Percentiles rank a stretch among this genome's conserved stretches.
phyloP scores from a whole-genome alignment of 2,888 invertebrate species.

The Parnassius mnemosyne region DNA sequence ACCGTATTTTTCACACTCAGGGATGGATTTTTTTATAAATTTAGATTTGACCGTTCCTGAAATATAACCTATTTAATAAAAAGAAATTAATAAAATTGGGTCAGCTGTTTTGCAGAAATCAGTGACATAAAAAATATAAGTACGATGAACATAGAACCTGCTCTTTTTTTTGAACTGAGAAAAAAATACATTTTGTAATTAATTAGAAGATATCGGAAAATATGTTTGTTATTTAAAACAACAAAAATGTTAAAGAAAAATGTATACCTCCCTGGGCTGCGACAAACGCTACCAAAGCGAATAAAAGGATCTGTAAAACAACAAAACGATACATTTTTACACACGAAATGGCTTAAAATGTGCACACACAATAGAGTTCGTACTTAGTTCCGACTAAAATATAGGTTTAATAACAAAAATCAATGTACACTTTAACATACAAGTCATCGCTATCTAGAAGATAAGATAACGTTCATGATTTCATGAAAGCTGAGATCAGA shows the following conservation, averaged over 20 bases:
- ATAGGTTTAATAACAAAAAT: neutral
- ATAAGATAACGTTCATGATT: slow-evolving; percentile 14
- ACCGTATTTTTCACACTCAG: no score
- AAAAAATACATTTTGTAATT: neutral
- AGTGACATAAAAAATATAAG: no score
- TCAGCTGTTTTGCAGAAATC: no score
- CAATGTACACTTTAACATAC: slow-evolving; percentile 3
- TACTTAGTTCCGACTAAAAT: neutral
- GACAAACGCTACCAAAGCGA: slow-evolving; percentile 21
- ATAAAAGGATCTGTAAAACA: slow-evolving; percentile 23
- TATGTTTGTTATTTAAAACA: slow-evolving; percentile 18
- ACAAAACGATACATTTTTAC: slow-evolving; percentile 3
- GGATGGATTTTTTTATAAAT: no score
- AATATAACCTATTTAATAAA: no score
- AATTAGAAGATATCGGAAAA: neutral
- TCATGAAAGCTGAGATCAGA: slow-evolving; percentile 1
- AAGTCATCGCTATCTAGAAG: slow-evolving; percentile 6
- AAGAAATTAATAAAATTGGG: no score
- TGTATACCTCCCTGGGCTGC: slow-evolving; percentile 15
- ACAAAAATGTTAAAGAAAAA: neutral
- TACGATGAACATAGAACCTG: no score
- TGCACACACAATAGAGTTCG: neutral
- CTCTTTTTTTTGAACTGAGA: no score
- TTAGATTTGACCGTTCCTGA: no score
- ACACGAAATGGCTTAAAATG: neutral